Evolutionary conservation across 2,888 invertebrate genomes (phyloP).

Genomic region (Noctua janthina): DNA sequence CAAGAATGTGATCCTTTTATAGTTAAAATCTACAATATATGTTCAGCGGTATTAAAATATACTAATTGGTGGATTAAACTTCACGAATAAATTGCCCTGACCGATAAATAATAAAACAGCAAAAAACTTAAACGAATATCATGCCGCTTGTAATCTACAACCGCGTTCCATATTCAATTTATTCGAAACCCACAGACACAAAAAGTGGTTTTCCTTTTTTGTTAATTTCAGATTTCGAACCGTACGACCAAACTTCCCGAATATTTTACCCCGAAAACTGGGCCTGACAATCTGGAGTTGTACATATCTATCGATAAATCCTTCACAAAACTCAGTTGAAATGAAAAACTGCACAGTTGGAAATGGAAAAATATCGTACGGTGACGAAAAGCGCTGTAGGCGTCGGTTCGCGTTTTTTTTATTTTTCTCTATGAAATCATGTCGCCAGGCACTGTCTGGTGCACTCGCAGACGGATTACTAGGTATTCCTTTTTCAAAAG

Average conservation of each 20-base stretch:
- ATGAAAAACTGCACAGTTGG: constrained; percentile 72
- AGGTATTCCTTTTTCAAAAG: constrained; percentile 48
- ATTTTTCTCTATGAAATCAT: constrained; percentile 63
- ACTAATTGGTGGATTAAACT: neutral
- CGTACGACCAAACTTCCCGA: constrained; percentile 48
- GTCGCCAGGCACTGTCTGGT: constrained; percentile 65
- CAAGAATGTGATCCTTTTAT: neutral
- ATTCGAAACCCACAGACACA: constrained; percentile 53
- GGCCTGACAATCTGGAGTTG: constrained; percentile 51
- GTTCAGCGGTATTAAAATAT: neutral
- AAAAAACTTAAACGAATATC: constrained; percentile 38
- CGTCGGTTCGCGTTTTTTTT: constrained; percentile 40
- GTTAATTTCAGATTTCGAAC: constrained; percentile 52
- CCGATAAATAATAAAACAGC: constrained; percentile 28
- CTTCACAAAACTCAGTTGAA: constrained; percentile 70
- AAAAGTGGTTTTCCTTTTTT: constrained; percentile 52
- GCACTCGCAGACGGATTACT: constrained; percentile 53
- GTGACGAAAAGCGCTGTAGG: constrained; percentile 72
- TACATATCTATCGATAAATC: constrained; percentile 63
- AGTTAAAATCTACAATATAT: neutral
- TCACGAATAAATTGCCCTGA: neutral
- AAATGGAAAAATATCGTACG: constrained; percentile 66
- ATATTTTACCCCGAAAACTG: constrained; percentile 53
- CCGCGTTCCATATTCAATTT: constrained; percentile 57
- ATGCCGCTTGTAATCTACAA: constrained; percentile 38